These are phyloP conservation scores for Neomorphus geoffroyi DNA, from an alignment of 2,797 vertebrate genomes.

Conservation along the genomic window DNA sequence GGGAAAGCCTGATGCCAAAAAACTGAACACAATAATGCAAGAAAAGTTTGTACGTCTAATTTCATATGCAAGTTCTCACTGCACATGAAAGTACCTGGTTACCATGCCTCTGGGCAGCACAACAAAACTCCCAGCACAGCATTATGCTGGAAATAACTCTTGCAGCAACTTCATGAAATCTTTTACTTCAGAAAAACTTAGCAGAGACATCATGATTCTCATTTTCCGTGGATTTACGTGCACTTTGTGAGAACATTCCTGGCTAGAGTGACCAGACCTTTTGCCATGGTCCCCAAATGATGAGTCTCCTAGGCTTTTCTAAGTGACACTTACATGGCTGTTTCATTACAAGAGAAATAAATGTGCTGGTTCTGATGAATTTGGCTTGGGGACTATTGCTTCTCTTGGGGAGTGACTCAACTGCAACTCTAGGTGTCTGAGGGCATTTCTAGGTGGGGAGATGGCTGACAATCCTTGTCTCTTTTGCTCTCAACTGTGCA, in stretches of 20 bases:
- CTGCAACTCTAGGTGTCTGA: neutral
- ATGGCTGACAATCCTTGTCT: neutral
- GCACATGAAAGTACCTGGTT: neutral
- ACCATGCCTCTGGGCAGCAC: slow-evolving; percentile 15
- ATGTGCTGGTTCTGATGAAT: neutral
- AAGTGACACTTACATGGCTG: rapidly evolving
- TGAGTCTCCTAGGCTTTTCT: neutral
- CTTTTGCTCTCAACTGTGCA: neutral
- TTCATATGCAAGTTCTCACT: neutral
- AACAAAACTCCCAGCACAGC: neutral
- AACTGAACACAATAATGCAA: neutral
- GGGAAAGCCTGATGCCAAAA: neutral
- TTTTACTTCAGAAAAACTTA: neutral
- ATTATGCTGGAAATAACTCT: neutral
- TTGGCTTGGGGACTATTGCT: rapidly evolving
- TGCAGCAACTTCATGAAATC: neutral
- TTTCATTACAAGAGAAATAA: rapidly evolving
- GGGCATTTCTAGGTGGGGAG: neutral
- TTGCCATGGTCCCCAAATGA: neutral
- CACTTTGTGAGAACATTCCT: rapidly evolving
- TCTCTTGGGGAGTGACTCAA: neutral
- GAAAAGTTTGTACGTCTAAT: neutral
- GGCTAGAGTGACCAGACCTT: neutral
- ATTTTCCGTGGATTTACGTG: neutral
- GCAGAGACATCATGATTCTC: neutral